Percentiles rank a stretch among this genome's conserved stretches.
Evolutionary conservation across 2,113 vertebrate genomes (phyloP).

Genomic region (Tor tambroides): DNA sequence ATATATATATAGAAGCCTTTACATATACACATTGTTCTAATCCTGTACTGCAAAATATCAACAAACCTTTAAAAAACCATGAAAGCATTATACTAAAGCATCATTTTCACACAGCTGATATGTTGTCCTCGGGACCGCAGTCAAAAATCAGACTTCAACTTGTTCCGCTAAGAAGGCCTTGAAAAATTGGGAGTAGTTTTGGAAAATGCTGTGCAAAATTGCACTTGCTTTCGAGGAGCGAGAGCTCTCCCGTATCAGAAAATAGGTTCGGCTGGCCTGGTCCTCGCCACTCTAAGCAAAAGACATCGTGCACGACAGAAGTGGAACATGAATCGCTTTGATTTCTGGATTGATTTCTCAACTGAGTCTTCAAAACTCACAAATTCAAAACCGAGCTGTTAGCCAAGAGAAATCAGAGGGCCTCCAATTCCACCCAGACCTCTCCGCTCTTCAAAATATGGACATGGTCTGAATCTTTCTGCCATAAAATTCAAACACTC

Average conservation of each 20-base stretch:
- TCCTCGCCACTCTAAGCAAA: conserved; percentile 26
- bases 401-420: conserved; percentile 21
- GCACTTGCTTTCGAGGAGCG: conserved; percentile 49
- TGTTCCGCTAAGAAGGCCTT: conserved; percentile 42
- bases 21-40: neutral
- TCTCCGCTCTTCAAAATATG: conserved; percentile 32
- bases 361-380: conserved; percentile 49
- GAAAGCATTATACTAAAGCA: conserved; percentile 11
- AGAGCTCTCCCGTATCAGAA: conserved; percentile 37
- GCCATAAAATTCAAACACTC: neutral
- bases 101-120: conserved; percentile 28
- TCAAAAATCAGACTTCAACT: conserved; percentile 48
- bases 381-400: conserved; percentile 50
- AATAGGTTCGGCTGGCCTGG: conserved; percentile 43
- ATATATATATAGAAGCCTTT: neutral
- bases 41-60: conserved; percentile 12
- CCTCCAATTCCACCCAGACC: conserved; percentile 36
- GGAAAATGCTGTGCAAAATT: conserved; percentile 50
- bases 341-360: conserved; percentile 58
- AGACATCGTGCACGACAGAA: conserved; percentile 25
- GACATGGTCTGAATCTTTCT: conserved; percentile 17
- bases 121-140: conserved; percentile 2
- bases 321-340: conserved; percentile 54
- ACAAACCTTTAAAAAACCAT: conserved; percentile 38
- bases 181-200: conserved; percentile 53